Evolutionary conservation across 1,140 invertebrate species (phyloP).

Genomic region (Trissolcus basalis): DNA sequence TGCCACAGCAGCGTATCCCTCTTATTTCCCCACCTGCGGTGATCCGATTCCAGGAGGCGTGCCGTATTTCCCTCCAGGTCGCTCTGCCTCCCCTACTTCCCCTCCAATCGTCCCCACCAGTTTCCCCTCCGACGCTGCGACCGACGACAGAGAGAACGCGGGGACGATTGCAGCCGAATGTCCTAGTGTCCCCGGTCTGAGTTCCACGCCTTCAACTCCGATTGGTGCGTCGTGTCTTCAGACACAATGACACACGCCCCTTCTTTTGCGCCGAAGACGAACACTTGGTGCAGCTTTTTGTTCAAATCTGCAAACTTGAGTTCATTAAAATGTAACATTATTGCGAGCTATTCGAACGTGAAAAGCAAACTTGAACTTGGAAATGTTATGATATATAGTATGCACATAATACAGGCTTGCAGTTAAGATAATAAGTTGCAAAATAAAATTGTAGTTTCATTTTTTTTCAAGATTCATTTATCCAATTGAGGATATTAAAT

Average conservation of each 20-base stretch:
- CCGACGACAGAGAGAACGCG: constrained; percentile 49
- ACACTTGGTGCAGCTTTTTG: constrained; percentile 7
- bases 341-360: constrained; percentile 15
- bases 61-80: constrained; percentile 53
- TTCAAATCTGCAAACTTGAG: constrained; percentile 10
- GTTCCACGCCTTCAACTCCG: constrained; percentile 72
- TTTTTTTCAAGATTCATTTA: no score
- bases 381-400: constrained; percentile 10
- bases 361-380: constrained; percentile 42
- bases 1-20: constrained; percentile 58
- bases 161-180: constrained; percentile 52
- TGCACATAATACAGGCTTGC: background rate
- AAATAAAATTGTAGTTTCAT: no score
- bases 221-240: constrained; percentile 73
- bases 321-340: constrained; percentile 23
- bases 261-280: constrained; percentile 50
- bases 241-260: constrained; percentile 73
- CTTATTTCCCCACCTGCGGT: constrained; percentile 42
- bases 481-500: no score
- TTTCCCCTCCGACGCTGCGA: constrained; percentile 53
- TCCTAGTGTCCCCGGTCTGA: constrained; percentile 56
- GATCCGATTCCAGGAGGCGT: constrained; percentile 62
- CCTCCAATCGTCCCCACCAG: constrained; percentile 47
- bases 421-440: no score
- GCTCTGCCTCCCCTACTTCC: constrained; percentile 57